These are phyloP conservation scores for Cladopsammia gracilis DNA, from an alignment of 64 coral and sea anemone species.

Conservation along the genomic window DNA sequence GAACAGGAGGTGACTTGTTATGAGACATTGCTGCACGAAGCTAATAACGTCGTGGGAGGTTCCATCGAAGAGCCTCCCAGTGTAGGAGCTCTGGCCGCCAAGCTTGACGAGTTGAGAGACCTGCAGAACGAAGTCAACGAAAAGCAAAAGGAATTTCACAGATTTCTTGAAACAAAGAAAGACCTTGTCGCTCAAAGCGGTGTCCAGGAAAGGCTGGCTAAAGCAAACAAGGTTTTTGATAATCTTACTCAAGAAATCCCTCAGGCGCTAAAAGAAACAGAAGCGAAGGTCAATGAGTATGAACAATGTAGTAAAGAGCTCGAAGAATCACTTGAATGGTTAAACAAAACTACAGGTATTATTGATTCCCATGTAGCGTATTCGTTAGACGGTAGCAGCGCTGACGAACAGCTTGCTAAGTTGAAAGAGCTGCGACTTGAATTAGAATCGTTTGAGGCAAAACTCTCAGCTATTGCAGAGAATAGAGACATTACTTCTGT, in stretches of 20 bases:
- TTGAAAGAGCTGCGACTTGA: not conserved
- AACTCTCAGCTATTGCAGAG: not conserved
- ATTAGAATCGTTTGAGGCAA: not conserved
- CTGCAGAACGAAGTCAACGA: slow-evolving; percentile 24
- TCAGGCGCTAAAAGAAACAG: not conserved
- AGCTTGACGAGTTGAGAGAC: slow-evolving; percentile 35
- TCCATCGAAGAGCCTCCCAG: not conserved
- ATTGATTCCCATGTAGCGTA: not conserved
- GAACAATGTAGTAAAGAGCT: slow-evolving; percentile 2
- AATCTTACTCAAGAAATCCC: not conserved
- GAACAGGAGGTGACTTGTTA: slow-evolving; percentile 29
- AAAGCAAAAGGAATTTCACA: slow-evolving; percentile 55
- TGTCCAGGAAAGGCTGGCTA: slow-evolving; percentile 4
- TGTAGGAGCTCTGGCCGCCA: slow-evolving; percentile 26
- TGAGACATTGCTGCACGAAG: slow-evolving; percentile 32
- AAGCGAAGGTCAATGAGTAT: not conserved
- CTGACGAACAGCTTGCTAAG: slow-evolving; percentile 14
- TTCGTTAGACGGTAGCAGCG: not conserved
- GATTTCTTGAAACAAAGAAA: slow-evolving; percentile 37
- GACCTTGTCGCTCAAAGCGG: not conserved
- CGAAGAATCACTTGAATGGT: slow-evolving; percentile 21
- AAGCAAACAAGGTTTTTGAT: slow-evolving; percentile 6
- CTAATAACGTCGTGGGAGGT: slow-evolving; percentile 2
- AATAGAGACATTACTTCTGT: not conserved
- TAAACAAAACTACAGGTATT: not conserved